Percentiles rank a stretch among this genome's conserved stretches.
phyloP scores from a whole-genome alignment of 2,888 invertebrate genomes.

The Phytoseiulus persimilis region DNA sequence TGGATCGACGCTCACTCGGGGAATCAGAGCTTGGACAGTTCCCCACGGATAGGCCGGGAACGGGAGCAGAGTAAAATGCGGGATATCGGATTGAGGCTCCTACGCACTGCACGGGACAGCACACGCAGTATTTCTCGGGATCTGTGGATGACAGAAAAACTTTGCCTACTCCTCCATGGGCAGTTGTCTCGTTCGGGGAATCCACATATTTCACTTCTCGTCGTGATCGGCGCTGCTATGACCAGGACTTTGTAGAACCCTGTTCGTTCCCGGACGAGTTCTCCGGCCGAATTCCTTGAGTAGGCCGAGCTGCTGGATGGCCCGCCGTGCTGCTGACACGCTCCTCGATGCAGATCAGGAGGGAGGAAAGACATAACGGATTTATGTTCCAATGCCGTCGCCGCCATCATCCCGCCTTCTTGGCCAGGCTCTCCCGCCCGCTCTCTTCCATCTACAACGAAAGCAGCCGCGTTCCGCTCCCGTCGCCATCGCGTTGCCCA shows the following conservation, averaged over 20 bases:
- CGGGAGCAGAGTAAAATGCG: too few species aligned
- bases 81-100: too few species aligned
- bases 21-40: too few species aligned
- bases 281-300: neutral
- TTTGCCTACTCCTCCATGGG: neutral
- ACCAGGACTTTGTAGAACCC: neutral
- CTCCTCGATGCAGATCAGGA: neutral
- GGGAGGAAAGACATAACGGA: neutral
- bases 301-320: neutral
- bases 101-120: neutral
- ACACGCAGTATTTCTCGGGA: neutral
- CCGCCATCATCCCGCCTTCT: neutral
- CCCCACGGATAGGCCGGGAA: too few species aligned
- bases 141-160: neutral
- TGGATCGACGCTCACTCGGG: too few species aligned
- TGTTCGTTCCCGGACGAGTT: neutral
- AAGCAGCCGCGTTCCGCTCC: neutral
- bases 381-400: neutral
- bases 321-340: neutral
- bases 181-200: neutral
- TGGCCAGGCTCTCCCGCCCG: neutral
- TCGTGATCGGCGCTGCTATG: neutral
- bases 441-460: neutral
- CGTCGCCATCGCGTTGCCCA: neutral
- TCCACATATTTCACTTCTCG: neutral